phyloP scores from a whole-genome alignment of 2,113 vertebrate species.

The Hylia prasina region DNA sequence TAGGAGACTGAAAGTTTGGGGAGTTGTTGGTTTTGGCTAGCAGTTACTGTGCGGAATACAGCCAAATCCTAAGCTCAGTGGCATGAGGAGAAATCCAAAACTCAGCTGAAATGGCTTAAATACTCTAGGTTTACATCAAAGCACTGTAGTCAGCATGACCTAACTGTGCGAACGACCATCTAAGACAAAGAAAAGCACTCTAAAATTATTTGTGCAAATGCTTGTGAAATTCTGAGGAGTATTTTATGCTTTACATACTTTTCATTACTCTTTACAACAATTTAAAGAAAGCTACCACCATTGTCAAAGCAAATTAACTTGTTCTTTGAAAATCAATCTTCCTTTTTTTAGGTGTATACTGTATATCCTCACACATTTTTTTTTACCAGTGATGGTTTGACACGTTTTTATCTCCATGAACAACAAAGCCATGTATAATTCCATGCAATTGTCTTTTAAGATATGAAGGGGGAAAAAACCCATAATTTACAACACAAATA shows the following conservation, averaged over 20 bases:
- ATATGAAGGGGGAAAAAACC: constrained; percentile 36
- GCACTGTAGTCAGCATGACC: not conserved
- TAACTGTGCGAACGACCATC: not conserved
- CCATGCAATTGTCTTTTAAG: constrained; percentile 69
- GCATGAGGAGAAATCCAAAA: not conserved
- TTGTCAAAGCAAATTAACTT: constrained; percentile 71
- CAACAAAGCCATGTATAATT: constrained; percentile 69
- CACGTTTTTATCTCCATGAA: constrained; percentile 69
- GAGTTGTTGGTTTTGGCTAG: constrained; percentile 29
- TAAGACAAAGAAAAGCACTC: not conserved
- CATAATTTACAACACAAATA: constrained; percentile 71
- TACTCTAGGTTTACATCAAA: not conserved
- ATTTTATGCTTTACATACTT: constrained; percentile 14
- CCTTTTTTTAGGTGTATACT: constrained; percentile 56
- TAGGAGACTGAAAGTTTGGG: constrained; percentile 32
- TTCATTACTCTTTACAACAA: constrained; percentile 35
- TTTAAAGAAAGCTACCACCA: constrained; percentile 44
- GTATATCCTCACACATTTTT: constrained; percentile 36
- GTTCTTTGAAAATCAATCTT: constrained; percentile 67
- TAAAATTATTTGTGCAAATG: constrained; percentile 20
- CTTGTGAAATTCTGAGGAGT: not conserved
- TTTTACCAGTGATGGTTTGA: constrained; percentile 63
- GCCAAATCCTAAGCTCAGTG: not conserved
- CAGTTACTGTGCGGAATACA: not conserved
- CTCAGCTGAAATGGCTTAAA: not conserved